A percentile compares a stretch with the other conserved stretches of the same genome.
Evolutionary conservation across 1,140 invertebrate genomes (phyloP).

Genomic region (Philaenus spumarius): DNA sequence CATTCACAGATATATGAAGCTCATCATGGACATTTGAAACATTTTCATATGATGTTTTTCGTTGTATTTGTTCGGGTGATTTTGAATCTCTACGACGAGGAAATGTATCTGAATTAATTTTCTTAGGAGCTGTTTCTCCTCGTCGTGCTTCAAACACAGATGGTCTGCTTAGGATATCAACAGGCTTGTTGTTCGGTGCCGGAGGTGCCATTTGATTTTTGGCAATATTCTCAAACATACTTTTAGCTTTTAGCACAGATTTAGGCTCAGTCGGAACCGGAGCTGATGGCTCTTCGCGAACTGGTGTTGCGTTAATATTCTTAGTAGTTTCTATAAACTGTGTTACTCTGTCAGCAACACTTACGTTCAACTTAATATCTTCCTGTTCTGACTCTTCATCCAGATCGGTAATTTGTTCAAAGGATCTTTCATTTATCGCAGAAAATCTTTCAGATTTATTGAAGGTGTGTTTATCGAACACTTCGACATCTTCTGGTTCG

Average conservation of each 20-base stretch:
- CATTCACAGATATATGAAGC: too few species aligned
- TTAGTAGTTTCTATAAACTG: conserved; percentile 48
- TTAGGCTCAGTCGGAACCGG: conserved; percentile 39
- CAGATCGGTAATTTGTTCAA: conserved; percentile 37
- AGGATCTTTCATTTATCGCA: conserved; percentile 25
- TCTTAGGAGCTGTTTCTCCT: conserved; percentile 16
- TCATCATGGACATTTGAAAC: too few species aligned
- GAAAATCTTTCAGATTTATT: conserved; percentile 19
- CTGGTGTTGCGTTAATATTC: conserved; percentile 42
- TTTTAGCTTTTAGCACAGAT: conserved; percentile 55
- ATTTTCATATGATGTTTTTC: neutral
- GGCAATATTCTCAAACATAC: conserved; percentile 56
- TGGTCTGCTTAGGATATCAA: conserved; percentile 44
- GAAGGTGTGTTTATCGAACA: conserved; percentile 26
- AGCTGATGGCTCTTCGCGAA: conserved; percentile 5
- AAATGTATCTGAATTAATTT: conserved; percentile 7
- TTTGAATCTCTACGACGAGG: conserved; percentile 1
- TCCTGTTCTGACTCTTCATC: conserved; percentile 36
- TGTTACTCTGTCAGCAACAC: conserved; percentile 47
- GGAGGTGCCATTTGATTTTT: conserved; percentile 29
- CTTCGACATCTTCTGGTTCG: conserved; percentile 58
- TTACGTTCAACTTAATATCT: conserved; percentile 34
- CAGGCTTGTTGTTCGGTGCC: conserved; percentile 35
- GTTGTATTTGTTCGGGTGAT: neutral
- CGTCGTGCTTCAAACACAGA: conserved; percentile 38